Percentiles rank a stretch among this genome's conserved stretches.
phyloP scores from a whole-genome alignment of 1,140 invertebrate genomes.

The Drosophila navojoa region DNA sequence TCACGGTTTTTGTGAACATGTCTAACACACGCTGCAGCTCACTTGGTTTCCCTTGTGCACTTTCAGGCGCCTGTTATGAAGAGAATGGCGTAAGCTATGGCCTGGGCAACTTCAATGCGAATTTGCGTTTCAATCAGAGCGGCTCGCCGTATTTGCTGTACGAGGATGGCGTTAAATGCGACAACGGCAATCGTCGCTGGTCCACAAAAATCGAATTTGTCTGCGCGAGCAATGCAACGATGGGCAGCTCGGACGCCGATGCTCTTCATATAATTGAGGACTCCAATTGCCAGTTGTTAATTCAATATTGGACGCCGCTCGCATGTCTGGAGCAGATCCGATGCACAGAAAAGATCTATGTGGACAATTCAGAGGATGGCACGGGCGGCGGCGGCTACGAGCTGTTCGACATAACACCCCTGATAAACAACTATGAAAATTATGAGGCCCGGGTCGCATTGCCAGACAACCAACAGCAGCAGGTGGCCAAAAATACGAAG shows the following conservation, averaged over 20 bases:
- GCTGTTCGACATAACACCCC: constrained; percentile 83
- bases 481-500: constrained; percentile 75
- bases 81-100: constrained; percentile 70
- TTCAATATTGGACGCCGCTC: constrained; percentile 84
- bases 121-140: constrained; percentile 84
- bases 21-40: constrained; percentile 12
- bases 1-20: constrained; percentile 28
- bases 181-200: constrained; percentile 63
- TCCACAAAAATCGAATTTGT: constrained; percentile 85
- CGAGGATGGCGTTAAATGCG: constrained; percentile 84
- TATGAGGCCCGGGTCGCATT: constrained; percentile 84
- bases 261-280: constrained; percentile 84
- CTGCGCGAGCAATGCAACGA: constrained; percentile 82
- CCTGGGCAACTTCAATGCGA: constrained; percentile 84
- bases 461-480: constrained; percentile 48
- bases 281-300: constrained; percentile 84
- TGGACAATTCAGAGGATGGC: constrained; percentile 58
- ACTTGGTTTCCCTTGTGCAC: constrained; percentile 35
- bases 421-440: constrained; percentile 84
- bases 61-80: constrained; percentile 73
- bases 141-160: constrained; percentile 85
- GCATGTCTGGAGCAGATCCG: constrained; percentile 84
- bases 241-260: constrained; percentile 52
- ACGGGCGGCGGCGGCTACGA: constrained; percentile 57
- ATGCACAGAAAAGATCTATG: constrained; percentile 59